Evolutionary conservation across 1,140 invertebrate species (phyloP), one percentile per base, ranked within the genome.

Genomic region (Cydia fagiglandana): DNA sequence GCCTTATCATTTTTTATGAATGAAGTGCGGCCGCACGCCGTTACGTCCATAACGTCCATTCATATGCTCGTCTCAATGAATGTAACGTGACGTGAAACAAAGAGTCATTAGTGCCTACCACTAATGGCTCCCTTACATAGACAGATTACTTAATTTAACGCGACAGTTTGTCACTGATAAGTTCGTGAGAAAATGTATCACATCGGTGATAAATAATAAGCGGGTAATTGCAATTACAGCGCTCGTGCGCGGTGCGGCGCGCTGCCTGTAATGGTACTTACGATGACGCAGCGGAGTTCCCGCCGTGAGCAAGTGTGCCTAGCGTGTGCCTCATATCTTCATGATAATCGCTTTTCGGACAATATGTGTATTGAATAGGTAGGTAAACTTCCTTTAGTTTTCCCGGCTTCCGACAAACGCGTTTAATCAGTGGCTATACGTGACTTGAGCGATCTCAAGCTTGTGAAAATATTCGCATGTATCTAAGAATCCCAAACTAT

Each of bases 201-300:
- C 45, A 47, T 47, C n/a, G 50, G 5, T 53, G 56, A 20, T 24
- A 24, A 61, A n/a, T n/a, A n/a, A n/a, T n/a, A n/a, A 24, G 56
- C 56, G 12, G 17, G 56, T 9, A 7, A 61, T 61, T 24, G 7
- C 3, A 24, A 61, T 61, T 61, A 24, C 50, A 17, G 4, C 17
- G 20, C 56, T 61, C 56, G 56, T 61, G 56, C 56, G 17, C 17
- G 20, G 17, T 20, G 56, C 53, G 20, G 17, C 56, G 56, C 53
- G 53, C 53, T 56, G 38, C 7, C 53, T 17, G 53, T 56, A 17
- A 56, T 56, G 53, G 6, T 56, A 9, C n/a, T n/a, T n/a, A n/a
- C 17, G 20, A 61, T 61, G 56, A 61, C 56, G 56, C 20, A 61
- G 56, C 56, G 56, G 56, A 12, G 56, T 61, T 61, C n/a, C 56